Evolutionary conservation across 2,797 vertebrate genomes (phyloP), one percentile per base, ranked within the genome.

Genomic region (Agapornis canus): DNA sequence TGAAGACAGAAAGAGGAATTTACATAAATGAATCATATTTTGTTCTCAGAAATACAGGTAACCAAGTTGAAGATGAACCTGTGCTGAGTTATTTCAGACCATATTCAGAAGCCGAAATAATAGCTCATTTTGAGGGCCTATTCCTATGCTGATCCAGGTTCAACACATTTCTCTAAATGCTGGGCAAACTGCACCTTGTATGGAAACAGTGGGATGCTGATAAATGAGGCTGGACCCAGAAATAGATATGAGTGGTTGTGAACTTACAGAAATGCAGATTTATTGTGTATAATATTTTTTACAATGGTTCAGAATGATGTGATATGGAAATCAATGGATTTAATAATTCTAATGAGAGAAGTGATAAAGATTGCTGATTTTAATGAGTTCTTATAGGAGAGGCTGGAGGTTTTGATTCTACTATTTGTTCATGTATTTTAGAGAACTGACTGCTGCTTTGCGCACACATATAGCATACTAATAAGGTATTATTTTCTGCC

Each of bases 401-500:
- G 31, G 23, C 51, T 82, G 26, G 59, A 86, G 42, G 32, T 65
- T 95, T 93, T 94, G 69, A 59, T 94, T 92, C 61, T 61, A 59
- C 45, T 83, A 27, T 87, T 93, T 90, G 71, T 51, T 39, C 72
- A 66, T 29, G 37, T 91, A 72, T 88, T 94, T 76, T 89, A 77
- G 79, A 83, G 90, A 92, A 61, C 61, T 66, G 61, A 49, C 80
- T 94, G 77, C 91, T 86, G 73, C 86, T 92, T 81, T 92, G 61
- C 61, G 81, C 87, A 90, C 66, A 57, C 49, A 47, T 76, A 37
- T 86, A 79, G 93, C 91, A 96, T 96, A 94, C 91, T 94, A 94
- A 96, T 92, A 91, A 81, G 87, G 72, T 82, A 86, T 92, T 95
- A 90, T 95, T 95, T 95, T 91, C 87, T 3, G 11, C 40, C 54